Evolutionary conservation across 1,140 invertebrate genomes (phyloP).

Genomic region (Parasteatoda tepidariorum): DNA sequence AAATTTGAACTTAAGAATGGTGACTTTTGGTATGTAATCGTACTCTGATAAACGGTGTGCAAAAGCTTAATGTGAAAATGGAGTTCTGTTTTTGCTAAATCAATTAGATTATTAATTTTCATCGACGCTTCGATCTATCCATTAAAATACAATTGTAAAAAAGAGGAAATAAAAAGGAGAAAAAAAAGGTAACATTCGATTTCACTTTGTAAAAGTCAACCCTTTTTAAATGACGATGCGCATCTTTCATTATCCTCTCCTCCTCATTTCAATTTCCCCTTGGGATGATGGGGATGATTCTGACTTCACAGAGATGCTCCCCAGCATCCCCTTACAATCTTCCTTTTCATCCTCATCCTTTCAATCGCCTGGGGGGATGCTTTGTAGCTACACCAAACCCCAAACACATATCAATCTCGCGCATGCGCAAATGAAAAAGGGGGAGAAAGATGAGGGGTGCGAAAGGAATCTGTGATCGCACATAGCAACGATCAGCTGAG

Average conservation of each 20-base stretch:
- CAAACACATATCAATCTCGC: not conserved
- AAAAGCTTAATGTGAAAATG: too few relatives aligned
- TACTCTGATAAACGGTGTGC: too few relatives aligned
- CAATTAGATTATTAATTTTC: too few relatives aligned
- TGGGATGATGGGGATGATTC: not conserved
- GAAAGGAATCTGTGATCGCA: too few relatives aligned
- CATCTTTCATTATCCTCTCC: too few relatives aligned
- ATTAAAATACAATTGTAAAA: too few relatives aligned
- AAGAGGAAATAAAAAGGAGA: not conserved
- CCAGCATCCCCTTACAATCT: not conserved
- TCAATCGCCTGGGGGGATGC: constrained; percentile 24
- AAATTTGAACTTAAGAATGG: too few relatives aligned
- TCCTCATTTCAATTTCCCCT: too few relatives aligned
- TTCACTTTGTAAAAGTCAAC: constrained; percentile 11
- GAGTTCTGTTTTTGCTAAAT: too few relatives aligned
- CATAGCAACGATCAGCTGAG: constrained; percentile 37
- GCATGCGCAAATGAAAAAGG: constrained; percentile 1
- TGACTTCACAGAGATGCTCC: not conserved
- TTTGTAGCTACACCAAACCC: constrained; percentile 26
- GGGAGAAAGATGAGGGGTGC: not conserved
- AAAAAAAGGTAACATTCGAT: not conserved
- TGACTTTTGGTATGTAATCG: too few relatives aligned
- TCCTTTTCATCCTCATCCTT: not conserved
- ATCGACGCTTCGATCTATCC: too few relatives aligned
- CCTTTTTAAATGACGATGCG: too few relatives aligned